phyloP scores from a whole-genome alignment of 2,113 vertebrate genomes.

The Turdus rufiventris region DNA sequence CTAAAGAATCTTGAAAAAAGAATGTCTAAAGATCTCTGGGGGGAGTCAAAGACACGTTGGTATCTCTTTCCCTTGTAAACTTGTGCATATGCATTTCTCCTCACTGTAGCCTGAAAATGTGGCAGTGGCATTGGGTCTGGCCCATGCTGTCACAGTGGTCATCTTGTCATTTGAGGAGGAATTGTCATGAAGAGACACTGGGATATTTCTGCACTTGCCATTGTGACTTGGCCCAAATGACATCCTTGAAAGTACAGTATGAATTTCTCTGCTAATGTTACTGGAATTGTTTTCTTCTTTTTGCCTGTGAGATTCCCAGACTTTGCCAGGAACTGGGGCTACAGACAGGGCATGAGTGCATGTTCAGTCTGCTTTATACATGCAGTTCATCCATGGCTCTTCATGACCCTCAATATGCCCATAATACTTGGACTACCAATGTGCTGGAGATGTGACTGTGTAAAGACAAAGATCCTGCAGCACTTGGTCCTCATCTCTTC shows the following conservation, averaged over 20 bases:
- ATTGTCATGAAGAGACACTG: background rate
- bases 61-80: background rate
- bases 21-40: background rate
- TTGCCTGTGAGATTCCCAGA: background rate
- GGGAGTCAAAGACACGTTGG: background rate
- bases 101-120: background rate
- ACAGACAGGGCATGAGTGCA: background rate
- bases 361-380: background rate
- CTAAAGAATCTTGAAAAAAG: background rate
- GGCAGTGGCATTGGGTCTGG: background rate
- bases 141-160: background rate
- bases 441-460: background rate
- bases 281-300: background rate
- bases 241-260: background rate
- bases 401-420: background rate
- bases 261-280: background rate
- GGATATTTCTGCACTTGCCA: background rate
- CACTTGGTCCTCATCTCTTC: background rate
- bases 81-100: background rate
- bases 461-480: background rate
- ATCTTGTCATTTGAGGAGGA: background rate
- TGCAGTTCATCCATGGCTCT: background rate
- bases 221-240: background rate
- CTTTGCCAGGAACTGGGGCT: background rate
- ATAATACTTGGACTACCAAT: fast-evolving